Percentiles rank a stretch among this genome's conserved stretches.
These are phyloP conservation scores for Pogonocichla stellata DNA, from an alignment of 2,113 vertebrate genomes.

Conservation along the genomic window DNA sequence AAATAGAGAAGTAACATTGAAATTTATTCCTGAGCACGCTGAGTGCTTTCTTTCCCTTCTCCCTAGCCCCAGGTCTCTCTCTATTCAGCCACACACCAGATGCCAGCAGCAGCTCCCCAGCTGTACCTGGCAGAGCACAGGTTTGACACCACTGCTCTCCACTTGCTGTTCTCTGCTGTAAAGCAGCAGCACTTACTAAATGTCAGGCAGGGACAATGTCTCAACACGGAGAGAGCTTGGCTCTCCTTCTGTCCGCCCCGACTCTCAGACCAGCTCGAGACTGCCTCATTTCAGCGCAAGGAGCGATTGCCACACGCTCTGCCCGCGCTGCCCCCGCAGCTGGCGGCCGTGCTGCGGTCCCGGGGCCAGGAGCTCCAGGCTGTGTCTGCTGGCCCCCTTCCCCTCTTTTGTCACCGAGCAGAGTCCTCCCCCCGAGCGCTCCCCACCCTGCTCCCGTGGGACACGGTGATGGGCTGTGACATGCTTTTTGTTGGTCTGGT, in stretches of 20 bases:
- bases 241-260: neutral
- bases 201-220: neutral
- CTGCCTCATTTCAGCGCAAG: neutral
- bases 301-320: neutral
- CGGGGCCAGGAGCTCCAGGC: neutral
- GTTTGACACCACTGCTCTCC: neutral
- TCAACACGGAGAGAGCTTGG: neutral
- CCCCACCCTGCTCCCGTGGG: neutral
- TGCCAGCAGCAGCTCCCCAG: neutral
- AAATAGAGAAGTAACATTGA: slow-evolving; percentile 23
- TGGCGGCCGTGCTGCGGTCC: too few species aligned
- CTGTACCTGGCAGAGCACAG: neutral
- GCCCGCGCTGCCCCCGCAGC: neutral
- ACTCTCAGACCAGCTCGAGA: neutral
- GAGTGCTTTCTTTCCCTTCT: neutral
- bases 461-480: neutral
- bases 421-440: neutral
- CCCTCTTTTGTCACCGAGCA: neutral
- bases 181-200: neutral
- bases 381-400: neutral
- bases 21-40: neutral
- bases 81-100: neutral
- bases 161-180: neutral
- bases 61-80: slow-evolving; percentile 1
- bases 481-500: slow-evolving; percentile 13